Evolutionary conservation across 2,113 vertebrate genomes (phyloP), one percentile per base, ranked within the genome.

Genomic region (Ageneiosus marmoratus): DNA sequence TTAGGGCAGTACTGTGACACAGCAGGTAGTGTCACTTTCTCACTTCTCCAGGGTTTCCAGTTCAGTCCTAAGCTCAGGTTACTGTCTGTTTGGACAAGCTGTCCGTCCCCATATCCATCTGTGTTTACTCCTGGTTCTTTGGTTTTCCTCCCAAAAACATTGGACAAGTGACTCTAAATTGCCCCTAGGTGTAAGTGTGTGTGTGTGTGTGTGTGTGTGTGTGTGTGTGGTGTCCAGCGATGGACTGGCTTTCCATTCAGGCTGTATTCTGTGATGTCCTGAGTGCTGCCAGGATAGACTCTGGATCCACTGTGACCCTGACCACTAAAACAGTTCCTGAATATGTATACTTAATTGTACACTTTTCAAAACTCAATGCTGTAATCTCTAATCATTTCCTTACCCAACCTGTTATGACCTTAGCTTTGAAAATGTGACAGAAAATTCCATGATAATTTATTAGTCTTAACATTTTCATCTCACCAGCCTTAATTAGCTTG

Each of bases 401-500:
- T 69, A 32, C 2, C 1, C 18, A 48, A 27, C n/a, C 11, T 34
- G 67, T 60, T 80, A 83, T 70, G 73, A 70, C 82, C 79, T 55
- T 10, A 69, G 81, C 79, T 77, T 51, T 69, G 48, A n/a, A 84
- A 53, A 83, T n/a, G 83, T 62, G 56, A 75, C 77, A 70, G 60
- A 37, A 67, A 79, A 60, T 56, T 60, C 18, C 3, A 60, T 29
- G 53, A 24, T 75, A 58, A 74, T 74, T 27, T 55, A 83, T 81
- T 83, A 83, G 73, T 78, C 73, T 3, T 77, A 53, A 44, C 50
- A 78, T 78, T 88, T 83, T 65, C 27, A 81, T 86, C 72, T 69
- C 69, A 69, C 69, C 82, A 62, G 74, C 81, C 78, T 79, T 80
- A 86, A 87, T 87, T 84, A 86, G 22, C 37, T 70, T 81, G 78